Base-by-base conservation (phyloP, 2,888 invertebrate genomes). In the Ornithoptera priamus region DNA sequence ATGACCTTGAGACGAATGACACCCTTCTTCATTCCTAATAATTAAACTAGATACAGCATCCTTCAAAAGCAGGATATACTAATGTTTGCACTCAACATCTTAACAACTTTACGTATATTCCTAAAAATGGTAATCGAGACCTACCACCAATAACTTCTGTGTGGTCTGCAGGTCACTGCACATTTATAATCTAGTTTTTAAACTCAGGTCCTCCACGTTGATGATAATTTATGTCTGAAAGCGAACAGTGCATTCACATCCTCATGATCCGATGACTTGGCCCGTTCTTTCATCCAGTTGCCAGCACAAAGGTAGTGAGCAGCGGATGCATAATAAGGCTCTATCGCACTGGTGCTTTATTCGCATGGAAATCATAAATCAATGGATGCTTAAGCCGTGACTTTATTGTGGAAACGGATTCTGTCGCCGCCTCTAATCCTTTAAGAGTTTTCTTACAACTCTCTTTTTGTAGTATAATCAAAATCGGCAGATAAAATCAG, bases 391-490 rank as follows among this genome's bases (percentile, higher is more conserved):
- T 79, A 81, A 82, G 77, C 77, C 75, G 73, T 74, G 77, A 83
- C 85, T 85, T 87, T 81, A 84, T 85, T 88, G 86, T 88, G 83
- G 80, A 82, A 83, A 82, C 84, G 79, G 83, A 84, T 84, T 85
- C 86, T 89, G 89, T 89, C 88, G 82, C 85, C 86, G 85, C 80
- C 76, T 83, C 85, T 90, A 90, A 90, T 88, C 90, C 88, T 83
- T 85, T 86, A 84, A 86, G 85, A 85, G 84, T 85, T 86, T 87
- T 85, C 85, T 83, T 87, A 83, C 84, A 80, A 79, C 80, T 80
- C 81, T 79, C 76, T 80, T 80, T 77, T 74, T 69, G 68, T 73
- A 79, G 84, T 78, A 82, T 73, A 76, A 10, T 62, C 0, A 0
- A 36, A 73, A 53, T 6, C 61, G 53, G 20, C 50, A 78, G 74